Evolutionary conservation across 1,140 invertebrate species (phyloP).

Genomic region (Cyrtorhinus lividipennis): DNA sequence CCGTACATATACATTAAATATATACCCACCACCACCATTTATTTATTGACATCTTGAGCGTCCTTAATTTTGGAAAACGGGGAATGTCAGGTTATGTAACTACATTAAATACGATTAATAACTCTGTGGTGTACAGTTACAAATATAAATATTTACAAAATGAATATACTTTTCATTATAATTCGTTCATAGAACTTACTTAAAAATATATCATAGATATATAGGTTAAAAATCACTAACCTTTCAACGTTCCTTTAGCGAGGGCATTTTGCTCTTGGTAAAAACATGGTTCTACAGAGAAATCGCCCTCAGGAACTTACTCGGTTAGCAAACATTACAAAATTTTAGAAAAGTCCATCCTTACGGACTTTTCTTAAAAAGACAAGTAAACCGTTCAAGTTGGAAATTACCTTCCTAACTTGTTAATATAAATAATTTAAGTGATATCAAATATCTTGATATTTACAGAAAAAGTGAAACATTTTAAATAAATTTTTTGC

Average conservation of each 20-base stretch:
- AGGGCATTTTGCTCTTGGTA: background rate
- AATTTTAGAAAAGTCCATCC: background rate
- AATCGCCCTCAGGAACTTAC: slow-evolving; percentile 7
- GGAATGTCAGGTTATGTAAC: background rate
- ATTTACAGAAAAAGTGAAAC: slow-evolving; percentile 13
- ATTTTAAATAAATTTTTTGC: slow-evolving; percentile 19
- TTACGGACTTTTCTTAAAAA: background rate
- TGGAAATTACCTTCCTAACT: slow-evolving; percentile 36
- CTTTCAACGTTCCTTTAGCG: slow-evolving; percentile 31
- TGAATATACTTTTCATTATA: slow-evolving; percentile 22
- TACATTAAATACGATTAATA: background rate
- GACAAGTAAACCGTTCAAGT: slow-evolving; percentile 11
- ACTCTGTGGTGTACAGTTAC: background rate
- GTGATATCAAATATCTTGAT: too few species aligned
- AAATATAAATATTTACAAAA: background rate
- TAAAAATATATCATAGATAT: slow-evolving; percentile 90
- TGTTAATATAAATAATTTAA: slow-evolving; percentile 9
- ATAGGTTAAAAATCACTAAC: slow-evolving; percentile 61
- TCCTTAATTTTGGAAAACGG: background rate
- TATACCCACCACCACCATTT: background rate
- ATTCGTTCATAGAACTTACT: slow-evolving; percentile 91
- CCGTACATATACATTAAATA: background rate
- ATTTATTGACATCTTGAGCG: background rate
- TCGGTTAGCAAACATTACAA: slow-evolving; percentile 20
- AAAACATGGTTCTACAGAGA: too few species aligned